Evolutionary conservation across 2,888 invertebrate genomes (phyloP).

Genomic region (Xestia rhomboidea): DNA sequence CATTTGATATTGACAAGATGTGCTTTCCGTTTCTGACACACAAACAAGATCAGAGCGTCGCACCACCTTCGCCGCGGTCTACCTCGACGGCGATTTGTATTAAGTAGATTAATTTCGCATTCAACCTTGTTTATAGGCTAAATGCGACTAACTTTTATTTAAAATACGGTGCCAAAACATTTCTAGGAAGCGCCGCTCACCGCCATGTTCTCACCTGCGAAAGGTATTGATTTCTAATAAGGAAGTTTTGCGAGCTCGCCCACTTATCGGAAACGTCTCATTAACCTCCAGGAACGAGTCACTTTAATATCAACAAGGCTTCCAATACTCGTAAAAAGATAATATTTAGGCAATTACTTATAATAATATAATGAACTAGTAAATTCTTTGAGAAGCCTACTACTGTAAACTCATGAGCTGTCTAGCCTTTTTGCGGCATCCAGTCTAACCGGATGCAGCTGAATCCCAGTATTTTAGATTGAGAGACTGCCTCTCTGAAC

Average conservation of each 20-base stretch:
- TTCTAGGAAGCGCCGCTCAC: not conserved
- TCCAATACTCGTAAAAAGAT: slow-evolving; percentile 17
- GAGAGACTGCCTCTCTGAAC: not conserved
- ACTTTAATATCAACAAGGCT: slow-evolving; percentile 27
- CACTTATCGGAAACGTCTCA: slow-evolving; percentile 46
- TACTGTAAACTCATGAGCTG: not conserved
- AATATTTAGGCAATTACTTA: slow-evolving; percentile 4
- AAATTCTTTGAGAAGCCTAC: not conserved
- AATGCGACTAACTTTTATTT: no score
- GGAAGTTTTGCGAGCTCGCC: slow-evolving; percentile 38
- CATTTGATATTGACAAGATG: no score
- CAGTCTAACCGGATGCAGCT: not conserved
- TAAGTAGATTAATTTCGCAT: not conserved
- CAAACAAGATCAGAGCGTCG: no score
- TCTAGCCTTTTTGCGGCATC: not conserved
- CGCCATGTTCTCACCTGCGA: slow-evolving; percentile 27
- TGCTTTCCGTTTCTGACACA: no score
- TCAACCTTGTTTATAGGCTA: not conserved
- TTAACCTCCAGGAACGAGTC: slow-evolving; percentile 33
- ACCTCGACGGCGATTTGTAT: no score
- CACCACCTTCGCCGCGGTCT: no score
- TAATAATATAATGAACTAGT: not conserved
- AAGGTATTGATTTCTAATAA: slow-evolving; percentile 52
- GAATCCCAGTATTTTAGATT: not conserved
- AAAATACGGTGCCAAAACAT: not conserved